Conservation (phyloP, 2,888 invertebrate species). For the Aleiodes leptofemur region DNA sequence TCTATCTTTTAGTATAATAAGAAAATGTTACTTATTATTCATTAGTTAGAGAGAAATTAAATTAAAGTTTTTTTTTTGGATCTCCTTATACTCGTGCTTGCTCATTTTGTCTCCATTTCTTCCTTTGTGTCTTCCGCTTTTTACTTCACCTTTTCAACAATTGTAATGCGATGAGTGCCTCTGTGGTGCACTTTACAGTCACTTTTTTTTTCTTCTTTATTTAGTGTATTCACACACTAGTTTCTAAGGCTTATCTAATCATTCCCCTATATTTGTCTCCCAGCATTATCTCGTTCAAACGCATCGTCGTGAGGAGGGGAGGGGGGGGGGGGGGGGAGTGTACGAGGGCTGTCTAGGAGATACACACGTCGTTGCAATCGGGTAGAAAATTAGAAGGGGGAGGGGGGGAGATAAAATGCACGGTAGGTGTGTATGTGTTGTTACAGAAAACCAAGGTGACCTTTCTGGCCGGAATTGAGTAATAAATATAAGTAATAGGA, state of each 20-base stretch:
- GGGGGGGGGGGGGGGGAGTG: too few species aligned
- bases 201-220: conserved; percentile 30
- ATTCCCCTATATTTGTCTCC: conserved; percentile 51
- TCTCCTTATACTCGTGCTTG: neutral
- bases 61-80: conserved; percentile 4
- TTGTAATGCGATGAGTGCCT: conserved; percentile 2
- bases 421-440: conserved; percentile 14
- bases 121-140: conserved; percentile 9
- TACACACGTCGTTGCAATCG: conserved; percentile 12
- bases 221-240: conserved; percentile 47
- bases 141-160: conserved; percentile 6
- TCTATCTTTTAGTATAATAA: neutral
- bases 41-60: conserved; percentile 9
- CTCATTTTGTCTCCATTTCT: neutral
- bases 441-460: conserved; percentile 19
- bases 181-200: conserved; percentile 21
- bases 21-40: neutral
- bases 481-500: conserved; percentile 33
- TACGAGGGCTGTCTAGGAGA: neutral
- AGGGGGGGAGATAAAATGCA: conserved; percentile 8
- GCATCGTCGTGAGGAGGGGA: conserved; percentile 42
- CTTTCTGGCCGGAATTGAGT: conserved; percentile 31
- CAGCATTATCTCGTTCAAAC: conserved; percentile 45
- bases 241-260: conserved; percentile 57
- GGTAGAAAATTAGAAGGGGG: conserved; percentile 6